Percentiles rank a stretch among this genome's conserved stretches.
phyloP scores from a whole-genome alignment of 2,888 invertebrate genomes.

The Mayetiola destructor region DNA sequence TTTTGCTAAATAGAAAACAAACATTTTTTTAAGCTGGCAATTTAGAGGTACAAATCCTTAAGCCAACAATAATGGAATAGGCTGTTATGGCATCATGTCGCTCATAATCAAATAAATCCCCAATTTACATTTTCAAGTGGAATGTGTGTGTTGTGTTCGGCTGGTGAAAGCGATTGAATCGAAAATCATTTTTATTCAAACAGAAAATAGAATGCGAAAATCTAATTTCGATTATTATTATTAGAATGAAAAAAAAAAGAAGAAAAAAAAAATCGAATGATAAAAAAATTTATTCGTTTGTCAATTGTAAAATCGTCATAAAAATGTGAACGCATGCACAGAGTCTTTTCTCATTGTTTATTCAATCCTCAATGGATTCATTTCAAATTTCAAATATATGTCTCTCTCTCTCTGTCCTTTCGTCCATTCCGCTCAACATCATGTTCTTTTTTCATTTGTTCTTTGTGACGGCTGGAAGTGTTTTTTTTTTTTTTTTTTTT shows the following conservation, averaged over 20 bases:
- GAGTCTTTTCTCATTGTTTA: too few species aligned
- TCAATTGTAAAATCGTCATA: too few species aligned
- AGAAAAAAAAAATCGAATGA: too few species aligned
- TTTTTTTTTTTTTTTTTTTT: background rate
- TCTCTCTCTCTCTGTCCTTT: background rate
- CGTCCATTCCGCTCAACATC: background rate
- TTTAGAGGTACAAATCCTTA: slow-evolving; percentile 8
- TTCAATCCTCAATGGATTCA: too few species aligned
- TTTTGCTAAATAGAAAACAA: background rate
- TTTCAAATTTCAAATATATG: background rate
- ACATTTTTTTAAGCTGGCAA: slow-evolving; percentile 5
- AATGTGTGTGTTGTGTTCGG: background rate
- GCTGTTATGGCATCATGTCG: background rate
- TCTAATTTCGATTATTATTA: slow-evolving; percentile 1
- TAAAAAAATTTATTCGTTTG: too few species aligned
- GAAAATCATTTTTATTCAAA: background rate
- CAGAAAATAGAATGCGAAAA: background rate
- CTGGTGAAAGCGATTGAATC: background rate
- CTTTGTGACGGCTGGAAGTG: too few species aligned
- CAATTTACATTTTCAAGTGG: background rate
- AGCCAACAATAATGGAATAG: background rate
- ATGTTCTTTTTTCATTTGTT: background rate
- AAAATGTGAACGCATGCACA: too few species aligned
- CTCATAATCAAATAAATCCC: background rate
- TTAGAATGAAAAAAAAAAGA: background rate